phyloP scores from a whole-genome alignment of 2,797 vertebrate species.

The Protonibea diacanthus region DNA sequence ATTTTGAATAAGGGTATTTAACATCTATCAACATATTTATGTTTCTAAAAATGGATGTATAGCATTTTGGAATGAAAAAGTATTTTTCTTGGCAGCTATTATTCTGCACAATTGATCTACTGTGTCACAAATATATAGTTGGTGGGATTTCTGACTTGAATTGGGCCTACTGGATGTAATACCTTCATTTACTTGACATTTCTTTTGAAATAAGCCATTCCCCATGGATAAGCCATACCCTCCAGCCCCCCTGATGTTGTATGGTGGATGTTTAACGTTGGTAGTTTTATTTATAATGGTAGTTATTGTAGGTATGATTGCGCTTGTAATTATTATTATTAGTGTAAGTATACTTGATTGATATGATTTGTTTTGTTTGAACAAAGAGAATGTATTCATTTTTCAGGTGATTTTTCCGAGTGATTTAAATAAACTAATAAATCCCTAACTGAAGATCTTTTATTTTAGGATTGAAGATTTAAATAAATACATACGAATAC shows the following conservation, averaged over 20 bases:
- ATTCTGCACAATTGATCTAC: slow-evolving; percentile 80
- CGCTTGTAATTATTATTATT: slow-evolving; percentile 80
- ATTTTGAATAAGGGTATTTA: slow-evolving; percentile 68
- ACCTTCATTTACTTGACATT: slow-evolving; percentile 82
- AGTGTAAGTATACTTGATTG: slow-evolving; percentile 80
- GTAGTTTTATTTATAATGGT: slow-evolving; percentile 81
- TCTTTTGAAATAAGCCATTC: slow-evolving; percentile 84
- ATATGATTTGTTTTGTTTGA: slow-evolving; percentile 82
- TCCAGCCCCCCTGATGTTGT: slow-evolving; percentile 78
- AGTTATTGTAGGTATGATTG: slow-evolving; percentile 83
- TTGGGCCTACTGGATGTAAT: slow-evolving; percentile 82
- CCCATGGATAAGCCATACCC: slow-evolving; percentile 85
- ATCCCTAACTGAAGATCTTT: slow-evolving; percentile 62
- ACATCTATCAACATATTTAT: slow-evolving; percentile 68
- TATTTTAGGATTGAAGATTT: slow-evolving; percentile 14
- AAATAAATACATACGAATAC: not conserved
- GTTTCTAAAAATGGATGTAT: slow-evolving; percentile 77
- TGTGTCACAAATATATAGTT: slow-evolving; percentile 73
- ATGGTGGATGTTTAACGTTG: slow-evolving; percentile 82
- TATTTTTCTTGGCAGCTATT: slow-evolving; percentile 82
- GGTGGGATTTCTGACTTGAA: slow-evolving; percentile 74
- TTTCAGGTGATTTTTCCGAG: slow-evolving; percentile 81
- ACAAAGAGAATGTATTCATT: slow-evolving; percentile 85
- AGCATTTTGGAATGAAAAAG: slow-evolving; percentile 67
- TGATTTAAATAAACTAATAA: slow-evolving; percentile 85